A percentile compares a stretch with the other conserved stretches of the same genome.
These are phyloP conservation scores for Mustelus asterias DNA, from an alignment of 2,113 vertebrate genomes.

Conservation along the genomic window DNA sequence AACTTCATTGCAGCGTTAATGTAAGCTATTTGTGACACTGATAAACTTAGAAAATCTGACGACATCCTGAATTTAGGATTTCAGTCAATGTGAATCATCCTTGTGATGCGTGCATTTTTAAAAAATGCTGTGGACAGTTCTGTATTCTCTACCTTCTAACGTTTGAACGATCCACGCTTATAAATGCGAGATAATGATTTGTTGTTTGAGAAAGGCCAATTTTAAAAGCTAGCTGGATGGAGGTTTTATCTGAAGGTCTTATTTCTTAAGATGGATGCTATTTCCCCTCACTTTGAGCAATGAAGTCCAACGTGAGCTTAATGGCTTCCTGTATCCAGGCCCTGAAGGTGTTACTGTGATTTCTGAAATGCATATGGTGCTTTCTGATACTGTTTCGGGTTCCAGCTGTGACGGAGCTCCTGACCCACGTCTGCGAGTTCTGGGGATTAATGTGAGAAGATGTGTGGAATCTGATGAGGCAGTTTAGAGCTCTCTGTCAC, in stretches of 20 bases:
- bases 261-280: conserved; percentile 3
- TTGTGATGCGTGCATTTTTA: neutral
- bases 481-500: conserved; percentile 15
- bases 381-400: neutral
- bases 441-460: neutral
- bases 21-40: no score
- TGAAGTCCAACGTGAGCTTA: neutral
- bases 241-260: neutral
- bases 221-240: neutral
- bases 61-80: neutral
- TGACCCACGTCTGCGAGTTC: neutral
- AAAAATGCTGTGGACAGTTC: neutral
- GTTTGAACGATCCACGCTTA: neutral
- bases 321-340: neutral
- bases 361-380: conserved; percentile 11
- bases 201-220: neutral
- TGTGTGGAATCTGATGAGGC: conserved; percentile 26
- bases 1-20: no score
- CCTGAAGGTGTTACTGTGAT: neutral
- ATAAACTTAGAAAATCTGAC: neutral
- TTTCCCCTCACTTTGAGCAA: neutral
- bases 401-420: conserved; percentile 16
- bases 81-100: neutral
- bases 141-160: neutral
- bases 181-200: neutral